phyloP scores from a whole-genome alignment of 2,888 invertebrate species.

The Oithona nana region DNA sequence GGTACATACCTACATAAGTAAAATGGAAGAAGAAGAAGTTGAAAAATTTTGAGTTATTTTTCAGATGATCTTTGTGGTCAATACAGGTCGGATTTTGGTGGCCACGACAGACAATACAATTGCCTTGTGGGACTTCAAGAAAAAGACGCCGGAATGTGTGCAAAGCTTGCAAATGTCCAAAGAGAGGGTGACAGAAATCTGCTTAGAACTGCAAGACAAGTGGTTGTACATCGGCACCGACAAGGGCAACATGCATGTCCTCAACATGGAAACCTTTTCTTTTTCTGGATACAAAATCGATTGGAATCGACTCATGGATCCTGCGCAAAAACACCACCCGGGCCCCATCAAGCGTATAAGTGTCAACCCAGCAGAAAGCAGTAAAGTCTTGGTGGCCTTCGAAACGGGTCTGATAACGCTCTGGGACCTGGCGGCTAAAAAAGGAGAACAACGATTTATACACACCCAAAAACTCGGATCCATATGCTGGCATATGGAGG shows the following conservation, averaged over 20 bases:
- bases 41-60: conserved; percentile 27
- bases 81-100: conserved; percentile 89
- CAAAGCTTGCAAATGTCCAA: conserved; percentile 93
- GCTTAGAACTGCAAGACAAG: conserved; percentile 40
- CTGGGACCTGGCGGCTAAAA: conserved; percentile 67
- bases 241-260: conserved; percentile 90
- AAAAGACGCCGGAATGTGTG: conserved; percentile 80
- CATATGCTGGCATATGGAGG: conserved; percentile 91
- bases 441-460: conserved; percentile 32
- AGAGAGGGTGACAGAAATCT: conserved; percentile 43
- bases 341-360: background rate
- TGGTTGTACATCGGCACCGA: conserved; percentile 98
- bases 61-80: conserved; percentile 81
- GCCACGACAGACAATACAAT: conserved; percentile 88
- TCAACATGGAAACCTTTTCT: conserved; percentile 85
- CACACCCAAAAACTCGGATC: conserved; percentile 63
- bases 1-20: too few species aligned
- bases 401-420: conserved; percentile 82
- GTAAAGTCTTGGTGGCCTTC: conserved; percentile 81
- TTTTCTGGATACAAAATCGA: conserved; percentile 96
- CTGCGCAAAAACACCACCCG: conserved; percentile 27
- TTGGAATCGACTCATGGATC: conserved; percentile 99
- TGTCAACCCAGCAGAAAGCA: conserved; percentile 18
- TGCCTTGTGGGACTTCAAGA: conserved; percentile 91
- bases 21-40: too few species aligned